These are phyloP conservation scores for Orcinus orca DNA, from an alignment of 2,113 vertebrate genomes.

Conservation along the genomic window DNA sequence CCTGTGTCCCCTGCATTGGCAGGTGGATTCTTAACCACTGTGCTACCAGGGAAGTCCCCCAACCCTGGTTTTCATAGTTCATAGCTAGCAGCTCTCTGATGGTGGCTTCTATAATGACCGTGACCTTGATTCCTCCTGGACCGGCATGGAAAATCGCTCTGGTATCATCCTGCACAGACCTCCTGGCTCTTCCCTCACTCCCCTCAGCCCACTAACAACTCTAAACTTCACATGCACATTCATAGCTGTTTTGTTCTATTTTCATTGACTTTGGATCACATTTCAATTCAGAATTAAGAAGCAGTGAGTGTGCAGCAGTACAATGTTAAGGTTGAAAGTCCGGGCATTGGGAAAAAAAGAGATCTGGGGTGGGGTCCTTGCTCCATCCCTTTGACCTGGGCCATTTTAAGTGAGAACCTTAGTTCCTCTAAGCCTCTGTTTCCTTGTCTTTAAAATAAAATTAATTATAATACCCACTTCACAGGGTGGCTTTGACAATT, in stretches of 20 bases:
- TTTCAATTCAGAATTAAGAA: constrained; percentile 45
- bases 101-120: constrained; percentile 3
- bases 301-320: background rate
- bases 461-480: background rate
- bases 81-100: constrained; percentile 47
- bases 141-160: constrained; percentile 42
- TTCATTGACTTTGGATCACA: constrained; percentile 49
- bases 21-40: too few species aligned
- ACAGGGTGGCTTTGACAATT: background rate
- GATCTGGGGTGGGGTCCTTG: background rate
- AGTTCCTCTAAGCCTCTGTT: background rate
- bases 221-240: background rate
- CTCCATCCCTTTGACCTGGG: background rate
- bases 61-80: background rate
- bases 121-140: background rate
- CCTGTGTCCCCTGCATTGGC: too few species aligned
- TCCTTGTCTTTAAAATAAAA: background rate
- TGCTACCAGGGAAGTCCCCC: background rate
- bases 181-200: constrained; percentile 14
- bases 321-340: background rate
- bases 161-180: constrained; percentile 58
- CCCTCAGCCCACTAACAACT: background rate
- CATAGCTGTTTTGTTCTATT: constrained; percentile 54
- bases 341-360: background rate
- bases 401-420: background rate